Conservation (phyloP, 2,888 invertebrate species). For the Sturmia bella region DNA sequence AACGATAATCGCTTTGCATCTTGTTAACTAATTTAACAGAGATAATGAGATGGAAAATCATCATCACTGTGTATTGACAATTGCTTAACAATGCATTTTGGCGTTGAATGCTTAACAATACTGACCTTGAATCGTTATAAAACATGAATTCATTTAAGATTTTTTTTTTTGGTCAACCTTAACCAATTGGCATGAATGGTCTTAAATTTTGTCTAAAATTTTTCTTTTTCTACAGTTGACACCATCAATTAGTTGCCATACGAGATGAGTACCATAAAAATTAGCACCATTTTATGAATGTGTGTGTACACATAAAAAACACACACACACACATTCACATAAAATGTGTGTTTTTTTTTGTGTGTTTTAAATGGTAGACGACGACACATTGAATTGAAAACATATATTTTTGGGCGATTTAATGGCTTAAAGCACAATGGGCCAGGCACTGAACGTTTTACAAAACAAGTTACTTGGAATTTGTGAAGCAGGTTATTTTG, state of each 20-base stretch:
- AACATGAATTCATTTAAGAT: constrained; percentile 27
- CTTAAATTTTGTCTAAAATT: constrained; percentile 7
- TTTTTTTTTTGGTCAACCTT: constrained; percentile 1
- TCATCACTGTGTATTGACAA: not conserved
- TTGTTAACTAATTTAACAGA: constrained; percentile 28
- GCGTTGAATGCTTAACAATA: constrained; percentile 45
- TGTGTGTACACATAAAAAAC: too few species aligned
- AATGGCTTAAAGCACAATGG: too few species aligned
- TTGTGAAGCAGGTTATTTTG: too few species aligned
- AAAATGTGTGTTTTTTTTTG: too few species aligned
- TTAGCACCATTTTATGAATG: constrained; percentile 53
- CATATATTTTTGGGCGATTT: too few species aligned
- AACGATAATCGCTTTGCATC: constrained; percentile 25
- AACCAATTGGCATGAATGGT: constrained; percentile 1
- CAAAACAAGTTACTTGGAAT: too few species aligned
- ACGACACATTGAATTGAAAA: too few species aligned
- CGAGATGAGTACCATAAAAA: constrained; percentile 53
- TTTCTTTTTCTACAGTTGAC: constrained; percentile 46
- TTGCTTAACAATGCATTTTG: constrained; percentile 56
- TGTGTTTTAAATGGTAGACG: too few species aligned
- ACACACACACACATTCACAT: too few species aligned
- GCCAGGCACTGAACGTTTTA: too few species aligned
- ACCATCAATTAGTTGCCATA: constrained; percentile 57
- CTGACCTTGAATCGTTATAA: constrained; percentile 48
- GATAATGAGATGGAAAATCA: constrained; percentile 38